Conservation (phyloP, 2,888 invertebrate genomes). For the Latrodectus hesperus region DNA sequence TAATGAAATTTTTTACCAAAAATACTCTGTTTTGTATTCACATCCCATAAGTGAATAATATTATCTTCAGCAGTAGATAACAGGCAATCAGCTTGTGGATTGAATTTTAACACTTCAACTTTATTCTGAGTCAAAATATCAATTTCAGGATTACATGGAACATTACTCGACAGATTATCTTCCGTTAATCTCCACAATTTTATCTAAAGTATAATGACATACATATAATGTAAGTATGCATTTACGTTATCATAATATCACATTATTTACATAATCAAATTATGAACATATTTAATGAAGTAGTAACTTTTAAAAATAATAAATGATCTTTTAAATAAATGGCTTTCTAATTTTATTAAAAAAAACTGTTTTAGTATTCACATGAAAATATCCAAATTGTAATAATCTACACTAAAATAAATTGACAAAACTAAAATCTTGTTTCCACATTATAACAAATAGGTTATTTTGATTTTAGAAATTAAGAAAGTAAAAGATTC, state of each 20-base stretch:
- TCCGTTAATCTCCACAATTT: slow-evolving; percentile 94
- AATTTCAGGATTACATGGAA: slow-evolving; percentile 84
- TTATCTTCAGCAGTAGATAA: slow-evolving; percentile 89
- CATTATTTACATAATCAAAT: too few species aligned
- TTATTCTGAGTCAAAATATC: slow-evolving; percentile 88
- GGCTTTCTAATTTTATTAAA: neutral
- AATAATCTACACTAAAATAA: too few species aligned
- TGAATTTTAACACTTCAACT: slow-evolving; percentile 91
- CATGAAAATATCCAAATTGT: neutral
- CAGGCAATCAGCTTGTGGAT: slow-evolving; percentile 92
- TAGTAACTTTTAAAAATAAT: neutral
- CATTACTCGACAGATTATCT: slow-evolving; percentile 84
- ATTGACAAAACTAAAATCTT: too few species aligned
- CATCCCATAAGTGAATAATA: slow-evolving; percentile 89
- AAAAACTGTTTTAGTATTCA: neutral
- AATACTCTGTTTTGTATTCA: slow-evolving; percentile 85
- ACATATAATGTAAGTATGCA: too few species aligned
- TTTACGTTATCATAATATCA: too few species aligned
- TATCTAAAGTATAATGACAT: slow-evolving; percentile 77
- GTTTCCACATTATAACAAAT: too few species aligned
- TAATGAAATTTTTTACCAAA: slow-evolving; percentile 48
- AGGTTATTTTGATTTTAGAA: too few species aligned
- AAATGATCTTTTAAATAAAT: neutral
- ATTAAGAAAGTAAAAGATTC: neutral
- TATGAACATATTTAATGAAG: too few species aligned